Percentiles rank a stretch among this genome's conserved stretches.
Evolutionary conservation across 2,888 invertebrate genomes (phyloP).

Genomic region (Dryobota labecula): DNA sequence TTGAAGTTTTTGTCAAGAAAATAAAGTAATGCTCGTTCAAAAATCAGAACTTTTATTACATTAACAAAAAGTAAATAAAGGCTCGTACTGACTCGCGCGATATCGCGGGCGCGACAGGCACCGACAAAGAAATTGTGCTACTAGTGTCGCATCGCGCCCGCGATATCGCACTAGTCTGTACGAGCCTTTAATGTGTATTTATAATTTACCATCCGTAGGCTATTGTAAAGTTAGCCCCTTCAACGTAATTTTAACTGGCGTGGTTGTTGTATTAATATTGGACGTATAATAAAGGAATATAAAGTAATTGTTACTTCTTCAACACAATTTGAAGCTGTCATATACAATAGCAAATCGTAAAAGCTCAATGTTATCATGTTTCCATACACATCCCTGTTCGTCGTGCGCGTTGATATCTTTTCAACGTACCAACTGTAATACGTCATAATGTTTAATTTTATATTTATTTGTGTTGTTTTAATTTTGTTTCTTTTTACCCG

Average conservation of each 20-base stretch:
- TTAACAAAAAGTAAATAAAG: background rate
- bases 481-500: no score
- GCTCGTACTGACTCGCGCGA: no score
- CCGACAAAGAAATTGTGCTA: no score
- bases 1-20: background rate
- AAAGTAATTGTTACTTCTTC: background rate
- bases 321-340: background rate
- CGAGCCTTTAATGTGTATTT: no score
- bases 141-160: no score
- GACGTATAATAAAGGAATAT: background rate
- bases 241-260: background rate
- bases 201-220: background rate
- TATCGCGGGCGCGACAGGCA: no score
- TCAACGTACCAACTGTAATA: slow-evolving; percentile 31
- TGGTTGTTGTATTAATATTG: background rate
- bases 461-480: no score
- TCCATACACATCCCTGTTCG: background rate
- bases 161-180: no score
- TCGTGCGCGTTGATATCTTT: slow-evolving; percentile 68
- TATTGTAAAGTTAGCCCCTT: background rate
- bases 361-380: background rate
- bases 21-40: background rate
- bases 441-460: background rate
- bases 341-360: background rate
- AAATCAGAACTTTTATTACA: background rate